Evolutionary conservation across 2,113 vertebrate species (phyloP), one percentile per base, ranked within the genome.

Genomic region (Prochilodus magdalenae): DNA sequence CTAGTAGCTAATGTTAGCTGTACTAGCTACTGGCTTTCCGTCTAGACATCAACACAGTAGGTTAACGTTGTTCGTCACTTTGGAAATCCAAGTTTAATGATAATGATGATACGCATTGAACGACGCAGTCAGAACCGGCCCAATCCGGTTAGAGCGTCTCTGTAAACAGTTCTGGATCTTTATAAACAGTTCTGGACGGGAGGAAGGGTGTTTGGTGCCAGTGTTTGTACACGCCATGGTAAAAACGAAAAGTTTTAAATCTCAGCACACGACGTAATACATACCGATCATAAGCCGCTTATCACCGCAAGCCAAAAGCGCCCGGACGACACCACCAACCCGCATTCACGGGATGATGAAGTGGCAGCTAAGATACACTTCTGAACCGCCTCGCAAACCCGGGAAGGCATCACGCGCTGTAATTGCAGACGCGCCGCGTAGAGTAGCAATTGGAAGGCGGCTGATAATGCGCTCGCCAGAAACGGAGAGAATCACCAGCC

Each of bases 241-340:
- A 59, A 57, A 69, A 57, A 55, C 26, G 24, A 40, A 79, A 40
- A 79, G 51, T 59, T 57, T 70, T 18, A 71, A 57, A 72, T 14
- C 67, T 72, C 55, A 80, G 40, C 36, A n/a, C 36, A 5, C 18
- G 30, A 24, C 49, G 77, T 72, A 72, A 80, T 80, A 40, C 55
- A 30, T 33, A 72, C 67, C 20, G 55, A 80, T 80, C 77, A 72
- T 80, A 72, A 80, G 67, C 77, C 36, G 47, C 55, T 80, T 80
- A 80, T 79, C 77, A 49, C 18, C 20, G 7, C 62, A 24, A 80
- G 67, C 67, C 67, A 62, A 77, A 30, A 55, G 47, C 75, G 30
- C 62, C 24, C 44, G 29, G 75, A 77, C 14, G 47, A 22, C 47
- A 67, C 29, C 26, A n/a, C 77, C 27, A 36, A 4, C 40, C 40